A percentile compares a stretch with the other conserved stretches of the same genome.
These are phyloP conservation scores for Apamea anceps DNA, from an alignment of 2,888 invertebrate genomes.

Conservation along the genomic window DNA sequence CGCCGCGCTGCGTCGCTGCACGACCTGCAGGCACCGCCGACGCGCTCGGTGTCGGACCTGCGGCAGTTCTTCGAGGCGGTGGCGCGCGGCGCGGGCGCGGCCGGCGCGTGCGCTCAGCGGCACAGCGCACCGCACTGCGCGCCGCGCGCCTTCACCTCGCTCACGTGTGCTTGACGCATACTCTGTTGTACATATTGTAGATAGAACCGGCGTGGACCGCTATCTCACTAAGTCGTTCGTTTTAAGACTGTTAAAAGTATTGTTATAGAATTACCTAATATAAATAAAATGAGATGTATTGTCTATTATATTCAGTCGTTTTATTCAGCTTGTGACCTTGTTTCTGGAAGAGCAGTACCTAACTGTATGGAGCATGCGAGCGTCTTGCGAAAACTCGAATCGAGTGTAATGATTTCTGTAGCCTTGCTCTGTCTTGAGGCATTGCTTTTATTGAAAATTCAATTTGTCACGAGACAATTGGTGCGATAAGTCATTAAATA, in stretches of 20 bases:
- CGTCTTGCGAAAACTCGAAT: conserved; percentile 56
- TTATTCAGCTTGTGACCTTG: conserved; percentile 54
- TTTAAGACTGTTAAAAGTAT: conserved; percentile 90
- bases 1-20: conserved; percentile 92
- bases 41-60: conserved; percentile 92
- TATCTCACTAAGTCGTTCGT: conserved; percentile 88
- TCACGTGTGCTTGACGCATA: conserved; percentile 83
- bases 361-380: conserved; percentile 50
- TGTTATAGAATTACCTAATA: conserved; percentile 89
- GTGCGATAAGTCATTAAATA: conserved; percentile 64
- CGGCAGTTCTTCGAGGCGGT: conserved; percentile 93
- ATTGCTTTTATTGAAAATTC: conserved; percentile 62
- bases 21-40: conserved; percentile 90
- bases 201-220: conserved; percentile 85
- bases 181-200: conserved; percentile 84
- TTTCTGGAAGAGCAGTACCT: conserved; percentile 31
- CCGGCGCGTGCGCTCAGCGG: conserved; percentile 75
- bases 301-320: conserved; percentile 64
- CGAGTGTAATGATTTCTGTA: conserved; percentile 58
- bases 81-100: conserved; percentile 84
- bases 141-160: conserved; percentile 83
- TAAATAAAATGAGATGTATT: conserved; percentile 83
- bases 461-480: conserved; percentile 64
- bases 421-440: conserved; percentile 60
- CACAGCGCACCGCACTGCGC: conserved; percentile 83